Base-by-base conservation (phyloP, 2,797 vertebrate species). In the Garrulus glandarius region DNA sequence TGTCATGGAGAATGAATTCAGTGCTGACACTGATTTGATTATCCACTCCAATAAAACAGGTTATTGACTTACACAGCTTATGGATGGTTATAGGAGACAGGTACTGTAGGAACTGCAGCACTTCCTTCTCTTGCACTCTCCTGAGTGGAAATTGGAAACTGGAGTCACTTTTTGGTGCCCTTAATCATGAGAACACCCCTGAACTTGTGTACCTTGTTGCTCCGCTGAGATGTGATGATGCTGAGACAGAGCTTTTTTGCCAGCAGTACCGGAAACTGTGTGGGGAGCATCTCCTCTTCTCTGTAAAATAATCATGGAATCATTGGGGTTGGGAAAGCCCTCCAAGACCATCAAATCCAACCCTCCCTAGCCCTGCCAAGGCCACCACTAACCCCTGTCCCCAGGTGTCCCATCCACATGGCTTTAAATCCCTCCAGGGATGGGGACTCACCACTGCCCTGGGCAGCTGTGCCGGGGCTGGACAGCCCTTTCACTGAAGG, bases 321-420 rank as follows among this genome's bases (percentile, higher is more conserved):
- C 30, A 2, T 3, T 64, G 30, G 20, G 26, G 5, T 18, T 65
- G 52, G 60, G 5, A 65, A 49, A 65, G 15, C 17, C 21, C 16
- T 24, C 29, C 27, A 57, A 8, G 32, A 5, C 1, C n/a, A n/a
- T 59, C 0, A 0, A 68, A 3, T 44, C 46, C 53, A 50, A 2
- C 27, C 15, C 6, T 39, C 37, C 37, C 9, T 15, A 15, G 15
- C 71, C 7, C 41, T 47, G 47, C 46, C 79, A 46, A 8, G 22
- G 56, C 14, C 44, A 61, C 26, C 46, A 10, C 5, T 57, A 5
- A 0, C 36, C 27, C 44, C 0, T 1, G 19, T 52, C n/a, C 37
- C n/a, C 71, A 59, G 1, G 46, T 68, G 63, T 37, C 46, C 20
- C 83, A 46, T 60, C 29, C 39, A 29, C 46, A 17, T 0, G 1